These are phyloP conservation scores for Xyrauchen texanus DNA, from an alignment of 2,113 vertebrate genomes.

Conservation along the genomic window DNA sequence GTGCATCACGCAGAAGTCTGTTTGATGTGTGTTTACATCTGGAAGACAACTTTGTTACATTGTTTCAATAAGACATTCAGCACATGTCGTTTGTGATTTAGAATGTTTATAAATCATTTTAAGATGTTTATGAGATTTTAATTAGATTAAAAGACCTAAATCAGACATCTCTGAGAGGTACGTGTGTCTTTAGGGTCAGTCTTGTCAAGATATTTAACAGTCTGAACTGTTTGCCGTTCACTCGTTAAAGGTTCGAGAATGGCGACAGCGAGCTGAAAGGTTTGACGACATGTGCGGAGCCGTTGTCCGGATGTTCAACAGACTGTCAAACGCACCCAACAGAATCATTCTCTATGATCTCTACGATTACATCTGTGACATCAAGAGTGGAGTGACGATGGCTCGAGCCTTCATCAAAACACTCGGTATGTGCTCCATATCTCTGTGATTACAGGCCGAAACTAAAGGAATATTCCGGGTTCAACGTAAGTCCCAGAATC, in stretches of 20 bases:
- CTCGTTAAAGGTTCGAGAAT: slow-evolving; percentile 82
- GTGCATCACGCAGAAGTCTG: no score
- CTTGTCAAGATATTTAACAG: not conserved
- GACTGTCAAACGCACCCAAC: slow-evolving; percentile 94
- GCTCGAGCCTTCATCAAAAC: slow-evolving; percentile 92
- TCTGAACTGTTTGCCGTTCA: no score
- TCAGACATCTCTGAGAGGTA: not conserved
- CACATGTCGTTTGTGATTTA: no score
- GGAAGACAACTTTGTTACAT: no score
- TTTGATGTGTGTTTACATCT: no score
- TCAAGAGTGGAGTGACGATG: slow-evolving; percentile 96
- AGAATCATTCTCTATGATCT: slow-evolving; percentile 95
- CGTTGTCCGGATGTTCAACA: slow-evolving; percentile 96
- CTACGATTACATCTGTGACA: slow-evolving; percentile 98
- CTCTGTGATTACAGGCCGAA: not conserved
- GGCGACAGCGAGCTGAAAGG: slow-evolving; percentile 82
- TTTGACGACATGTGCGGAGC: slow-evolving; percentile 91
- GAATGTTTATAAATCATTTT: no score
- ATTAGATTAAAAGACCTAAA: not conserved
- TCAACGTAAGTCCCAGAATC: no score
- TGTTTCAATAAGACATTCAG: no score
- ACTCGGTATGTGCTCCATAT: slow-evolving; percentile 72
- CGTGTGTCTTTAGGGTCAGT: not conserved
- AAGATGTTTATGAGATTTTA: no score
- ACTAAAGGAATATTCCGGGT: no score